Evolutionary conservation across 2,797 vertebrate genomes (phyloP).

Genomic region (Moxostoma hubbsi): DNA sequence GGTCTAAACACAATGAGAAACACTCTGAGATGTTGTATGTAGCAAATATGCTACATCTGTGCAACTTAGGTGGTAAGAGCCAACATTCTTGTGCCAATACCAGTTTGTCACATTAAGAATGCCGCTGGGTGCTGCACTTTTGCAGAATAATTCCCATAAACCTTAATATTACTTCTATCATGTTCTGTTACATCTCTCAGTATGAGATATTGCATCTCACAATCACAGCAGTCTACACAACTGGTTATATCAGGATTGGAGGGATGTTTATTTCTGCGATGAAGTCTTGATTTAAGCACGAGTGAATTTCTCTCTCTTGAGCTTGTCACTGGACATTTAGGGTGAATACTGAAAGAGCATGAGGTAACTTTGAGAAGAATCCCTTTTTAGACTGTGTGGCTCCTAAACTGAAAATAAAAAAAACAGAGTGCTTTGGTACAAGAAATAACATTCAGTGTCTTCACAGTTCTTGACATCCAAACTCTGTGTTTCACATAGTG

Average conservation of each 20-base stretch:
- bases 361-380: slow-evolving; percentile 44
- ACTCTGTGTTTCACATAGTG: background rate
- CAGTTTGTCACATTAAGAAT: slow-evolving; percentile 37
- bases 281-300: slow-evolving; percentile 37
- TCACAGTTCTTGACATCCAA: slow-evolving; percentile 3
- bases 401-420: slow-evolving; percentile 28
- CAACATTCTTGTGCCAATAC: slow-evolving; percentile 7
- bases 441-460: slow-evolving; percentile 26
- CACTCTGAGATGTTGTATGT: slow-evolving; percentile 2
- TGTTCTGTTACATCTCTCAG: slow-evolving; percentile 23
- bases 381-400: slow-evolving; percentile 35
- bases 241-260: slow-evolving; percentile 7
- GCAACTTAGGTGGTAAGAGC: slow-evolving; percentile 36
- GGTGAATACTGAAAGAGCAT: slow-evolving; percentile 47
- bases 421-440: slow-evolving; percentile 22
- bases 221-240: slow-evolving; percentile 38
- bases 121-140: slow-evolving; percentile 21
- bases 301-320: background rate
- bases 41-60: slow-evolving; percentile 38
- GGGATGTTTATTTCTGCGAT: slow-evolving; percentile 35
- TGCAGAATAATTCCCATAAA: slow-evolving; percentile 21
- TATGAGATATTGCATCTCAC: slow-evolving; percentile 25
- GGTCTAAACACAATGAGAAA: slow-evolving; percentile 49
- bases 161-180: slow-evolving; percentile 43
- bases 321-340: slow-evolving; percentile 9